These are phyloP conservation scores for Adrianichthys oophorus DNA, from an alignment of 2,797 vertebrate species.

Conservation along the genomic window DNA sequence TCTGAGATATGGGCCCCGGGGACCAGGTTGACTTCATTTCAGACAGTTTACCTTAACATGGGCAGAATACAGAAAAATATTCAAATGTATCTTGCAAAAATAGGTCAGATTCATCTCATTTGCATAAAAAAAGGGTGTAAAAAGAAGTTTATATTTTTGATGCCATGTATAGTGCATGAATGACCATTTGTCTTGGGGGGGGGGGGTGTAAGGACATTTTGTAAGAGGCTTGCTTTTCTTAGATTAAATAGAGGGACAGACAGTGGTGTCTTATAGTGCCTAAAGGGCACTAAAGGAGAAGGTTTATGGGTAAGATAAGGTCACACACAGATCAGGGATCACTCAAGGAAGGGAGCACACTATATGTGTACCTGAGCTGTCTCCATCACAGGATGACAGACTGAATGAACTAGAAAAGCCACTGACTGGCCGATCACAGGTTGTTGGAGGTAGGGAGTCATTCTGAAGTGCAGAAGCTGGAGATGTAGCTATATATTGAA, in stretches of 20 bases:
- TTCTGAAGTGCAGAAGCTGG: slow-evolving; percentile 82
- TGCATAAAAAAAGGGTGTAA: neutral
- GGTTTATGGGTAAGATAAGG: slow-evolving; percentile 5
- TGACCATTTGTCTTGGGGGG: too few relatives aligned
- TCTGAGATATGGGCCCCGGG: slow-evolving; percentile 91
- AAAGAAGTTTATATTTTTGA: too few relatives aligned
- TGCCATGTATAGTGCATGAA: too few relatives aligned
- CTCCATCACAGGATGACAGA: slow-evolving; percentile 80
- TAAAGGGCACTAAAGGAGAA: slow-evolving; percentile 13
- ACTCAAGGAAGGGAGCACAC: slow-evolving; percentile 10
- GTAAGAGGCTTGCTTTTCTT: slow-evolving; percentile 14
- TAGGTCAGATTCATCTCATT: neutral
- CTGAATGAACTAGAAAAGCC: slow-evolving; percentile 83
- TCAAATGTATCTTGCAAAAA: neutral
- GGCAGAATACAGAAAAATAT: slow-evolving; percentile 1
- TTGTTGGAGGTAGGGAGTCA: slow-evolving; percentile 81
- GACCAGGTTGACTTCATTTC: slow-evolving; percentile 98
- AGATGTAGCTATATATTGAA: slow-evolving; percentile 50
- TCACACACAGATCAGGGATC: slow-evolving; percentile 5
- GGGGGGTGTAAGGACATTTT: slow-evolving; percentile 7
- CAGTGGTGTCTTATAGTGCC: neutral
- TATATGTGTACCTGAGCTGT: slow-evolving; percentile 77
- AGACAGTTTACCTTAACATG: slow-evolving; percentile 88
- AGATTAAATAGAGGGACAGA: slow-evolving; percentile 22
- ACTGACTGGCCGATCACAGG: slow-evolving; percentile 82